phyloP scores from a whole-genome alignment of 2,113 vertebrate species.

The Silurus asotus region DNA sequence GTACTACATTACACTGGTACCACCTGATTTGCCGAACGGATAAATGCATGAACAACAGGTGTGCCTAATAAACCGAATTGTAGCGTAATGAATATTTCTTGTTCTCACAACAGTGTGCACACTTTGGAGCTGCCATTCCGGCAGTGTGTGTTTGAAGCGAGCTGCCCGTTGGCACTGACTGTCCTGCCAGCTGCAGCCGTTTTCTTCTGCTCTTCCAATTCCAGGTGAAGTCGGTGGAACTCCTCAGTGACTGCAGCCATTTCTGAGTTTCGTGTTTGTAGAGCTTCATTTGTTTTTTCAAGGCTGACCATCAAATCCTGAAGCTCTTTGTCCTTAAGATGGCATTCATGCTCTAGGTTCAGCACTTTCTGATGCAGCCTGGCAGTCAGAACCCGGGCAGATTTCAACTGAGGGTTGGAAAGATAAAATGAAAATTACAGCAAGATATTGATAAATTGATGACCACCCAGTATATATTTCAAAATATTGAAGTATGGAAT shows the following conservation, averaged over 20 bases:
- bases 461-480: not conserved
- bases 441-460: not conserved
- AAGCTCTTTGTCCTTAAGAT: constrained; percentile 47
- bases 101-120: constrained; percentile 56
- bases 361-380: constrained; percentile 52
- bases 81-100: not conserved
- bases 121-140: constrained; percentile 47
- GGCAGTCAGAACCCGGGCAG: constrained; percentile 48
- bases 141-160: not conserved
- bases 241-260: constrained; percentile 32
- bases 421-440: not conserved
- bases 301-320: constrained; percentile 42
- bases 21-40: not conserved
- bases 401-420: constrained; percentile 52
- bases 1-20: not conserved
- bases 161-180: constrained; percentile 39
- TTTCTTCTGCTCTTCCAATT: constrained; percentile 26
- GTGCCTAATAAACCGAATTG: not conserved
- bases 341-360: constrained; percentile 50
- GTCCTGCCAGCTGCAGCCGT: not conserved
- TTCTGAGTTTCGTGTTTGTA: constrained; percentile 38
- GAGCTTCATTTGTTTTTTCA: constrained; percentile 38
- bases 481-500: not conserved
- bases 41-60: not conserved
- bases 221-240: constrained; percentile 45